phyloP scores from a whole-genome alignment of 2,888 invertebrate genomes.

The Alloplasta piceator region DNA sequence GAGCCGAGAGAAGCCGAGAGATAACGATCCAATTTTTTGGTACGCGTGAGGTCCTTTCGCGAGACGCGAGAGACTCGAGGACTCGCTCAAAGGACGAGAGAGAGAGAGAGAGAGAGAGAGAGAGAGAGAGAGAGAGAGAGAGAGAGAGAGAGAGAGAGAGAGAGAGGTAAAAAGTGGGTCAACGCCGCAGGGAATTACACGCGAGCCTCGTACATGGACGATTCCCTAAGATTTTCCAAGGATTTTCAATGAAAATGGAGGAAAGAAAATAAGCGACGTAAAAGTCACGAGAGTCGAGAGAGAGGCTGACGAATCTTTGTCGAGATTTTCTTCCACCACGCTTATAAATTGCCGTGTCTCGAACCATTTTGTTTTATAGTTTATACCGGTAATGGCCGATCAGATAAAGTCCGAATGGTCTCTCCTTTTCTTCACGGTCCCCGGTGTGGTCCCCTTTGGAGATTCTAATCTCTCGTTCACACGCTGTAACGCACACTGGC shows the following conservation, averaged over 20 bases:
- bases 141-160: background rate
- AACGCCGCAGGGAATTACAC: constrained; percentile 32
- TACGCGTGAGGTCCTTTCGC: constrained; percentile 62
- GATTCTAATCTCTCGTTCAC: constrained; percentile 68
- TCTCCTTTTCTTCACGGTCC: constrained; percentile 67
- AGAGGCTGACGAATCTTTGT: constrained; percentile 70
- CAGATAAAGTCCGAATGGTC: constrained; percentile 71
- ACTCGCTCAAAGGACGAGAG: background rate
- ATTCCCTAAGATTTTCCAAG: constrained; percentile 31
- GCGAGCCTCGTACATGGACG: constrained; percentile 15
- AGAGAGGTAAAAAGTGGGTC: constrained; percentile 54
- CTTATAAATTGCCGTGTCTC: constrained; percentile 21
- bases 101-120: constrained; percentile 1
- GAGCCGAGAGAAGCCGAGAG: constrained; percentile 19
- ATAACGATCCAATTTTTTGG: constrained; percentile 47
- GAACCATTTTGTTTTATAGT: constrained; percentile 27
- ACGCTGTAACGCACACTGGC: constrained; percentile 64
- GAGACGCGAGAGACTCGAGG: constrained; percentile 17
- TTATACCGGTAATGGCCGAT: constrained; percentile 76
- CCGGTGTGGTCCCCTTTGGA: constrained; percentile 60
- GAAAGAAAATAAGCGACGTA: constrained; percentile 65
- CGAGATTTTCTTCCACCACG: constrained; percentile 59
- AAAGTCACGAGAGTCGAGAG: too few relatives aligned
- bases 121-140: background rate
- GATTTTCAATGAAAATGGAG: constrained; percentile 35